Evolutionary conservation across 2,797 vertebrate species (phyloP).

Genomic region (Spatula clypeata): DNA sequence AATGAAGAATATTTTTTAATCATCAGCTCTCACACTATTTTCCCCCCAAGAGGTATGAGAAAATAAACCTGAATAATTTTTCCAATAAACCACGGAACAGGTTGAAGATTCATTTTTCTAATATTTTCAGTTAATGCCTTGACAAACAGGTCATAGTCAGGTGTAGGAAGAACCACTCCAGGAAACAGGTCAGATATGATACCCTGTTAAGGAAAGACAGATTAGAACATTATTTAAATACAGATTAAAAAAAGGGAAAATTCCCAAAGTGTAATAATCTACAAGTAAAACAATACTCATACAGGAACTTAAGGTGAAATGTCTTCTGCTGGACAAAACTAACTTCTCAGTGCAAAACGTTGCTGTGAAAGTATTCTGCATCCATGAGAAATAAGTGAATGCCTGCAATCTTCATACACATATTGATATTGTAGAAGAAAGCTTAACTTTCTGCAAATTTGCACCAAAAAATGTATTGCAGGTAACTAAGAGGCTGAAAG

Average conservation of each 20-base stretch:
- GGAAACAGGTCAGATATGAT: constrained; percentile 97
- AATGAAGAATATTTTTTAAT: not conserved
- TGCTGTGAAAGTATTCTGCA: not conserved
- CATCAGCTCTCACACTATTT: not conserved
- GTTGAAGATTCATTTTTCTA: constrained; percentile 89
- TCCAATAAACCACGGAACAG: constrained; percentile 94
- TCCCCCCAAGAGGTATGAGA: not conserved
- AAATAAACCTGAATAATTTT: constrained; percentile 95
- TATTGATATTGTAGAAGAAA: not conserved
- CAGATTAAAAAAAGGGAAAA: not conserved
- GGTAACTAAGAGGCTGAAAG: not conserved
- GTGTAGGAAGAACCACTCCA: constrained; percentile 91
- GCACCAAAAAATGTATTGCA: not conserved
- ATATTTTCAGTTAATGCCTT: constrained; percentile 89
- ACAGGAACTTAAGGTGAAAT: not conserved
- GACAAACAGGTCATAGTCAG: constrained; percentile 91
- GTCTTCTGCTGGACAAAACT: not conserved
- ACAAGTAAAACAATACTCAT: not conserved
- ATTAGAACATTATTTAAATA: not conserved
- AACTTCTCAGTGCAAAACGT: not conserved
- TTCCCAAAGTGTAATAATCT: not conserved
- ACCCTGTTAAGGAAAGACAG: constrained; percentile 83
- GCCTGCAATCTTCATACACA: not conserved
- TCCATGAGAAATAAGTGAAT: not conserved
- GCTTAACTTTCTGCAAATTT: not conserved